A percentile compares a stretch with the other conserved stretches of the same genome.
Conservation (phyloP, 2,113 vertebrate genomes). For the Uropsilus gracilis region DNA sequence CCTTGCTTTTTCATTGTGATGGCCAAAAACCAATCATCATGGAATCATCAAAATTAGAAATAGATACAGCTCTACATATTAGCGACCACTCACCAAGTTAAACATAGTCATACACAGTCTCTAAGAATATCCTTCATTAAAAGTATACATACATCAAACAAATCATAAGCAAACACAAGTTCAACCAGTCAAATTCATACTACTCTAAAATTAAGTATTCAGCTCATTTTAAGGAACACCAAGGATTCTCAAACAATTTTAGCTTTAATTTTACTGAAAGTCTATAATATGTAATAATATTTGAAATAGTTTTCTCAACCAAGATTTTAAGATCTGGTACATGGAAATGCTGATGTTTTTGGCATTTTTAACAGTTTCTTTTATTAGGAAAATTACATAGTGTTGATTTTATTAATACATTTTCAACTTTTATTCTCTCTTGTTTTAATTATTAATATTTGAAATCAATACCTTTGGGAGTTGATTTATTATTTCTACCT, state of each 20-base stretch:
- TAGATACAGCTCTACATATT: not conserved
- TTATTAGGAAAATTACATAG: not conserved
- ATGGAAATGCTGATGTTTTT: not conserved
- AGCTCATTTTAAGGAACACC: not conserved
- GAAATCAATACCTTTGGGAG: not conserved
- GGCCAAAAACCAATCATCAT: not conserved
- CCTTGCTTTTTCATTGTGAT: conserved; percentile 4
- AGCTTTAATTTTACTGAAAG: conserved; percentile 23
- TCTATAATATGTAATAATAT: not conserved
- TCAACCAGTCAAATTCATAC: not conserved
- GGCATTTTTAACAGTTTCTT: not conserved
- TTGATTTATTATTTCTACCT: not conserved
- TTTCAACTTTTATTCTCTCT: too few species aligned
- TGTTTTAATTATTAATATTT: not conserved
- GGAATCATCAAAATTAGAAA: not conserved
- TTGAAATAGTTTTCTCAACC: not conserved
- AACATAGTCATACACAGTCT: not conserved
- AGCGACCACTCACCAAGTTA: not conserved
- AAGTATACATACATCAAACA: not conserved
- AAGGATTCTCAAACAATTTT: not conserved
- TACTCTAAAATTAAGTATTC: not conserved
- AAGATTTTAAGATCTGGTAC: not conserved
- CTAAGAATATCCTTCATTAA: not conserved
- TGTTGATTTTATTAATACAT: not conserved
- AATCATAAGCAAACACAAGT: not conserved